phyloP scores from a whole-genome alignment of 2,113 vertebrate genomes.

The Zonotrichia leucophrys region DNA sequence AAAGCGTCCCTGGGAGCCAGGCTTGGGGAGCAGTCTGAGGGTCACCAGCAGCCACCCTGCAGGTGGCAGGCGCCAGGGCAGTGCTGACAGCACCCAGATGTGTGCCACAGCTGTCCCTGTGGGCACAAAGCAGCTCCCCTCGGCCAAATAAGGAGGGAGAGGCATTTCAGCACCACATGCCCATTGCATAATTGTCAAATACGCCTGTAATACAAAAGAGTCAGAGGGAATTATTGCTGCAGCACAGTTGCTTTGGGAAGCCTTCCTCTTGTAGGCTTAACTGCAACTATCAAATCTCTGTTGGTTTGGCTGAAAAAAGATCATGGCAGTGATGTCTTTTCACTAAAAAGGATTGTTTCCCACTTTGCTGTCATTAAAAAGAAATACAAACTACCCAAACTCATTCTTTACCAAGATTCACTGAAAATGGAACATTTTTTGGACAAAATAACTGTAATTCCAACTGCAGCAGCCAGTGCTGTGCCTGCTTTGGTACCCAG shows the following conservation, averaged over 20 bases:
- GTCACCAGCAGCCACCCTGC: neutral
- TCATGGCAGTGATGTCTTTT: neutral
- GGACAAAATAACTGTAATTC: conserved; percentile 3
- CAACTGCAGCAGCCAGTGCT: conserved; percentile 9
- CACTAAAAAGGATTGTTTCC: neutral
- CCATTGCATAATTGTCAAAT: neutral
- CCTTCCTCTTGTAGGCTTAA: neutral
- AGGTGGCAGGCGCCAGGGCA: neutral
- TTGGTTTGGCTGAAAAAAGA: neutral
- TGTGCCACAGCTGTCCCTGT: neutral
- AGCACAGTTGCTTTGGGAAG: neutral
- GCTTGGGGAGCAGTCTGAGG: neutral
- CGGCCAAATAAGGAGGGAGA: neutral
- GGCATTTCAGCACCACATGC: neutral
- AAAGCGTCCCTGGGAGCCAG: neutral
- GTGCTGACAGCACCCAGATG: neutral
- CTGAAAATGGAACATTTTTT: neutral
- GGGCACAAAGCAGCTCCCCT: neutral
- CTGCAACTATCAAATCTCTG: neutral
- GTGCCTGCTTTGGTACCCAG: conserved; percentile 22
- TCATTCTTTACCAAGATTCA: neutral
- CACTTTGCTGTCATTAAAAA: neutral
- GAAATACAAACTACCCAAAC: neutral
- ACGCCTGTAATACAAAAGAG: neutral
- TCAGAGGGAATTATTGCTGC: neutral